A percentile compares a stretch with the other conserved stretches of the same genome.
Evolutionary conservation across 1,140 invertebrate genomes (phyloP).

Genomic region (Riptortus pedestris): DNA sequence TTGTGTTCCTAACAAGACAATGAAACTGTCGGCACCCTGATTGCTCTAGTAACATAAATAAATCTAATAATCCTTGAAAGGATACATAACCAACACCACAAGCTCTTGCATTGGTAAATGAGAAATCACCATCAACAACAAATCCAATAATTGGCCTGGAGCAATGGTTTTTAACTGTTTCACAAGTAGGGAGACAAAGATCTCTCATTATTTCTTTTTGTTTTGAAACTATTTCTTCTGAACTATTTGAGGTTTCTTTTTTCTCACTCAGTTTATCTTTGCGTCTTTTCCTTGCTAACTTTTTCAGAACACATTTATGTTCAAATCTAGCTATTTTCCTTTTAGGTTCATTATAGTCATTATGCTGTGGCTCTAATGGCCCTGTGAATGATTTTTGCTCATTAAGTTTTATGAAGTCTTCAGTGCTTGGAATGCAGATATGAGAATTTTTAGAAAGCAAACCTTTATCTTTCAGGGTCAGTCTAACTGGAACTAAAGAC

Average conservation of each 20-base stretch:
- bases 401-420: conserved; percentile 23
- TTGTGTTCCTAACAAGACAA: conserved; percentile 5
- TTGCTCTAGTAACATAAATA: conserved; percentile 34
- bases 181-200: conserved; percentile 52
- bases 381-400: not conserved
- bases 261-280: conserved; percentile 35
- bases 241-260: conserved; percentile 16
- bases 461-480: conserved; percentile 31
- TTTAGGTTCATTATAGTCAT: conserved; percentile 37
- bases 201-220: conserved; percentile 51
- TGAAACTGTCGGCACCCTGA: not conserved
- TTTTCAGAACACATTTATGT: conserved; percentile 50
- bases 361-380: conserved; percentile 28
- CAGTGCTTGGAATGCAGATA: conserved; percentile 30
- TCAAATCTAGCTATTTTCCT: conserved; percentile 44
- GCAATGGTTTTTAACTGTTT: conserved; percentile 48
- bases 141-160: conserved; percentile 62
- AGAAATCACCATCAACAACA: conserved; percentile 55
- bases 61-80: conserved; percentile 42
- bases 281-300: conserved; percentile 44
- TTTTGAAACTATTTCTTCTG: conserved; percentile 37
- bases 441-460: conserved; percentile 28
- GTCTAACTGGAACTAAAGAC: conserved; percentile 31
- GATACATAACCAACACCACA: conserved; percentile 58
- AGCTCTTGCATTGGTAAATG: conserved; percentile 50